Conservation (phyloP, 2,113 vertebrate genomes). For the Oenanthe melanoleuca region DNA sequence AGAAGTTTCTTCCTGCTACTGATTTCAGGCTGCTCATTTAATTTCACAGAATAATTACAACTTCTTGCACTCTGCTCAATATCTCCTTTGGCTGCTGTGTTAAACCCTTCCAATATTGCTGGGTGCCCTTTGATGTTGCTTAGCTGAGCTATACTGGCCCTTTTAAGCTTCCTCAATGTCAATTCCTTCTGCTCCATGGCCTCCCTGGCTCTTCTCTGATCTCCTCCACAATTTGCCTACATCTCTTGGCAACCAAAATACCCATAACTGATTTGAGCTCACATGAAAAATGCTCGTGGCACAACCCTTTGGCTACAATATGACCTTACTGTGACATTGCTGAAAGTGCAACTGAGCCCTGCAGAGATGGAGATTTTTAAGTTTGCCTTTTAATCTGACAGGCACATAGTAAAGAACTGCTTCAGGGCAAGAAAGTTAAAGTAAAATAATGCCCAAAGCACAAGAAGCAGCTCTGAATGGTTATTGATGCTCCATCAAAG, state of each 20-base stretch:
- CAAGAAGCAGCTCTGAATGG: not conserved
- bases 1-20: not conserved
- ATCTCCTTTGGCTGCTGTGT: not conserved
- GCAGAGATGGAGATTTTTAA: not conserved
- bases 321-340: constrained; percentile 26
- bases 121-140: constrained; percentile 50
- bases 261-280: not conserved
- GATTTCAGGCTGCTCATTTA: not conserved
- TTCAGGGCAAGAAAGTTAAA: constrained; percentile 27
- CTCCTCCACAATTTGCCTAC: constrained; percentile 43
- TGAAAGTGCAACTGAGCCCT: not conserved
- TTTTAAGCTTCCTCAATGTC: constrained; percentile 53
- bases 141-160: constrained; percentile 31
- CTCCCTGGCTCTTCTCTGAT: constrained; percentile 38
- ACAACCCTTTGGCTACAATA: constrained; percentile 35
- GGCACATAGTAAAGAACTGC: not conserved
- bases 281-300: constrained; percentile 1
- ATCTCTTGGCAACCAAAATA: constrained; percentile 52
- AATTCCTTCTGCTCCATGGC: constrained; percentile 29
- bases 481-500: constrained; percentile 16
- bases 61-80: constrained; percentile 20
- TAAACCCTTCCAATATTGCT: constrained; percentile 43
- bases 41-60: constrained; percentile 36
- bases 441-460: not conserved
- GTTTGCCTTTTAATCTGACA: not conserved